phyloP scores from a whole-genome alignment of 2,797 vertebrate genomes.

The Ara ararauna region DNA sequence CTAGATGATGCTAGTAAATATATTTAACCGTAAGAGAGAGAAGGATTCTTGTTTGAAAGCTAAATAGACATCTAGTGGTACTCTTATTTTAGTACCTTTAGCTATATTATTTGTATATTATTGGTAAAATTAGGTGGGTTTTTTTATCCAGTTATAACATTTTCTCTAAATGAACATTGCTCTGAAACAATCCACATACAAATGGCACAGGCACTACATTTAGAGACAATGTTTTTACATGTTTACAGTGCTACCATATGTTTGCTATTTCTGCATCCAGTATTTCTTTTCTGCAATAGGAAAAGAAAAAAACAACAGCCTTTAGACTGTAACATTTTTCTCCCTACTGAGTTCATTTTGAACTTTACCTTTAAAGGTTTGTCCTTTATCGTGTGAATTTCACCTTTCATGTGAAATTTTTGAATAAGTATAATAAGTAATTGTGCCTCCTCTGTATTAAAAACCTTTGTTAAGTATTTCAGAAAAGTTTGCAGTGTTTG shows the following conservation, averaged over 20 bases:
- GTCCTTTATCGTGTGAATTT: neutral
- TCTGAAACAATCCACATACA: neutral
- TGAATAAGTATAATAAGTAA: neutral
- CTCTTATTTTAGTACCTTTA: neutral
- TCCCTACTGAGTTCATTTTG: neutral
- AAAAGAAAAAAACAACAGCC: neutral
- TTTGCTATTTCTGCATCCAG: neutral
- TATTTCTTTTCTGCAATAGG: neutral
- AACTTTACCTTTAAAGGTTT: constrained; percentile 11
- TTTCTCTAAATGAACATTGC: neutral
- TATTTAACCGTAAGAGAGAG: neutral
- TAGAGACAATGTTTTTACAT: neutral
- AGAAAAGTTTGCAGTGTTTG: neutral
- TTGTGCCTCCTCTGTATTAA: neutral
- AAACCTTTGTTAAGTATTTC: neutral
- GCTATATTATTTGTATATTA: neutral
- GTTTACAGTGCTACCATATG: neutral
- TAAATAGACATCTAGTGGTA: neutral
- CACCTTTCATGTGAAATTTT: neutral
- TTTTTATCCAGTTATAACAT: neutral
- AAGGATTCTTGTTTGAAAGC: neutral
- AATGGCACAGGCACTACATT: neutral
- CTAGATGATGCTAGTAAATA: neutral
- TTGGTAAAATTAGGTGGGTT: neutral
- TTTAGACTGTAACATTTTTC: neutral